These are phyloP conservation scores for Mormyrus proboscirostris DNA, from an alignment of 2,797 vertebrate genomes.

Conservation along the genomic window DNA sequence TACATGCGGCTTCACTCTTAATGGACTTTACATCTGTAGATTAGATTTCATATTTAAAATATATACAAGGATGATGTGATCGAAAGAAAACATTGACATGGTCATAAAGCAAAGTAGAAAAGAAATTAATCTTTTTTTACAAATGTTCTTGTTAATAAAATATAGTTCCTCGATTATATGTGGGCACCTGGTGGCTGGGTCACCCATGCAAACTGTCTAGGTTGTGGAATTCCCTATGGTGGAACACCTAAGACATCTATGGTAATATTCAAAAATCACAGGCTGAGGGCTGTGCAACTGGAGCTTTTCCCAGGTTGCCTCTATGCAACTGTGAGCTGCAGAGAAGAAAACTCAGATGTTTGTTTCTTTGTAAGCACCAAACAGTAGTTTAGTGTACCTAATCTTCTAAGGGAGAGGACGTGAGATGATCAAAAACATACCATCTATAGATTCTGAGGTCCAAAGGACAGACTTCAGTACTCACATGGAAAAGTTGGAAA, in stretches of 20 bases:
- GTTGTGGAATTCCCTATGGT: not conserved
- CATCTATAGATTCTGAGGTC: not conserved
- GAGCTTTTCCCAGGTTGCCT: not conserved
- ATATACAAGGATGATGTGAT: not conserved
- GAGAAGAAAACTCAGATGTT: not conserved
- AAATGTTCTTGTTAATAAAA: not conserved
- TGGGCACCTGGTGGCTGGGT: not conserved
- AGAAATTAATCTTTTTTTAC: not conserved
- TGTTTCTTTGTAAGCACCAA: not conserved
- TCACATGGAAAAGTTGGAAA: not conserved
- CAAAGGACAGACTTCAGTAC: not conserved
- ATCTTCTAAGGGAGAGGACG: not conserved
- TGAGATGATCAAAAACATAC: not conserved
- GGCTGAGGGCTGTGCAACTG: not conserved
- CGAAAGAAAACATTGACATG: not conserved
- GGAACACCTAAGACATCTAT: not conserved
- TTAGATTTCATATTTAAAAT: not conserved
- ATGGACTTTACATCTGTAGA: not conserved
- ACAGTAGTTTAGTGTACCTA: not conserved
- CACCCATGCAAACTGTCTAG: not conserved
- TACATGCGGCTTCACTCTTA: not conserved
- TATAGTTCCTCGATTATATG: not conserved
- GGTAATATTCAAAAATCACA: not conserved
- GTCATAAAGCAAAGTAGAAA: not conserved
- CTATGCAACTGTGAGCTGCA: not conserved